Conservation (phyloP, 2,113 vertebrate species). For the Mustelus asterias region DNA sequence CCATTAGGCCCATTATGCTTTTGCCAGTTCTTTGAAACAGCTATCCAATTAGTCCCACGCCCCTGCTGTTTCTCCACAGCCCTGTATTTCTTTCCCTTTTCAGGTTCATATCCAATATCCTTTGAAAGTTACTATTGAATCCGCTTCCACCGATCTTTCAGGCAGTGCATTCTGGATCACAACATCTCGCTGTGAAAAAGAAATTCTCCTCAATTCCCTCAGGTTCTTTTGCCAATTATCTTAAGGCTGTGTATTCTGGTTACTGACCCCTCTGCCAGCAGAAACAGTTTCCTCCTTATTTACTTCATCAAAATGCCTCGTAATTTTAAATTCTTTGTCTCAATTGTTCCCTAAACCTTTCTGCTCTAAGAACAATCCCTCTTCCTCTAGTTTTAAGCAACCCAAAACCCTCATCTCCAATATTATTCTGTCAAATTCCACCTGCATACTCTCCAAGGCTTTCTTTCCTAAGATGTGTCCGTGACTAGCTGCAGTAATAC, state of each 20-base stretch:
- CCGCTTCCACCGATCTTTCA: background rate
- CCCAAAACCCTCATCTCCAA: background rate
- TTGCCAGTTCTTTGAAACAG: background rate
- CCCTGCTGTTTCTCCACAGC: background rate
- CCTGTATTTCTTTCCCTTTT: background rate
- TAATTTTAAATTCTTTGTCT: background rate
- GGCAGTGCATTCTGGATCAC: background rate
- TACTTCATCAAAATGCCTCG: background rate
- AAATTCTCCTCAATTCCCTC: background rate
- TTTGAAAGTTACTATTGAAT: background rate
- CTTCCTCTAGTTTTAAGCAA: background rate
- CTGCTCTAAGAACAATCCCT: background rate
- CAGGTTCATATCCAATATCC: background rate
- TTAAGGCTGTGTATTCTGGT: background rate
- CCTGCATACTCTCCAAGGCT: background rate
- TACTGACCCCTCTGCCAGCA: too few relatives aligned
- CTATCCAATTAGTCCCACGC: background rate
- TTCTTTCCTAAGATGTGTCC: background rate
- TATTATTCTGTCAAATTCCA: background rate
- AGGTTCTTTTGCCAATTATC: background rate
- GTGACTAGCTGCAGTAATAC: background rate
- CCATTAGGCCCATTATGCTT: background rate
- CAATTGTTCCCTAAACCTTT: background rate
- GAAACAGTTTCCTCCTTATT: background rate
- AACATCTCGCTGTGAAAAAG: background rate